phyloP scores from a whole-genome alignment of 2,113 vertebrate species.

The Malurus melanocephalus region DNA sequence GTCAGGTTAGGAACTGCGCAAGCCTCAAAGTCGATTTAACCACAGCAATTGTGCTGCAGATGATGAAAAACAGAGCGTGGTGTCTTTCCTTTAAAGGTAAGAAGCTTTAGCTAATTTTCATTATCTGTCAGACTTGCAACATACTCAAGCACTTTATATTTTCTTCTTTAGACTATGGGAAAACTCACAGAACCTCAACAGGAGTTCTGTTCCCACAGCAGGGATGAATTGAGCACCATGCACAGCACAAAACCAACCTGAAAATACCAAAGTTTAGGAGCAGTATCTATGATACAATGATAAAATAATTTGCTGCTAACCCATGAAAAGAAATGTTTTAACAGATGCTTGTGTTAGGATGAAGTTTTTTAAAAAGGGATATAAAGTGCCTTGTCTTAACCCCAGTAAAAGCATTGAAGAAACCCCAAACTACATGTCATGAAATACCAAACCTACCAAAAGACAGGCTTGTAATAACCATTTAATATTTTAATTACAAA shows the following conservation, averaged over 20 bases:
- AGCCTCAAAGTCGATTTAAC: not conserved
- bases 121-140: not conserved
- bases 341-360: not conserved
- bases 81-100: not conserved
- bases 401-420: not conserved
- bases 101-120: not conserved
- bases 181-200: not conserved
- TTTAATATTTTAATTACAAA: slow-evolving; percentile 43
- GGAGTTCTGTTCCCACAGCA: not conserved
- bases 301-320: not conserved
- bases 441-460: slow-evolving; percentile 16
- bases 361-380: not conserved
- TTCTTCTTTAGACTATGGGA: not conserved
- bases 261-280: not conserved
- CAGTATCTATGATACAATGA: not conserved
- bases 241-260: not conserved
- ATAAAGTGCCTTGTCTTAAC: not conserved
- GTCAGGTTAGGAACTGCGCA: slow-evolving; percentile 28
- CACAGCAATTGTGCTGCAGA: not conserved
- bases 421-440: not conserved
- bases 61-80: accelerated
- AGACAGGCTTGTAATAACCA: not conserved
- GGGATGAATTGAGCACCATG: not conserved
- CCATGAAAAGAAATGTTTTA: not conserved
- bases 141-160: not conserved